A percentile compares a stretch with the other conserved stretches of the same genome.
Conservation (phyloP, 2,113 vertebrate species). For the Antechinus flavipes region DNA sequence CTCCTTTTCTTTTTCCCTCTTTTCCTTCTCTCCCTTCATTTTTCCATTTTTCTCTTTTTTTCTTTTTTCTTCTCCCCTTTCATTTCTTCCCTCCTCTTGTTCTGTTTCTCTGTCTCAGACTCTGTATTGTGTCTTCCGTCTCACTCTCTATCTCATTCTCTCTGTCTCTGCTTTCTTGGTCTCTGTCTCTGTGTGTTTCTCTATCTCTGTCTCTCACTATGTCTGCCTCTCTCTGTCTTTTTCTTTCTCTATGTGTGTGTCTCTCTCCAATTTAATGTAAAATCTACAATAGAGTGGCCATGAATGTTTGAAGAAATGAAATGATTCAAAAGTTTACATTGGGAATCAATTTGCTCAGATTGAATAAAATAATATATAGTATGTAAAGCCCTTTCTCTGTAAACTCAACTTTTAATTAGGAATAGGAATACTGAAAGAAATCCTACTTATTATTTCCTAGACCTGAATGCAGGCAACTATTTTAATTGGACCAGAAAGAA, state of each 20-base stretch:
- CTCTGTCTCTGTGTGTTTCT: background rate
- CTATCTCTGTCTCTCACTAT: background rate
- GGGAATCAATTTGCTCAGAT: slow-evolving; percentile 74
- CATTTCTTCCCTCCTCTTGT: background rate
- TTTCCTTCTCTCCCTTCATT: background rate
- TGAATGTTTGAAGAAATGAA: slow-evolving; percentile 74
- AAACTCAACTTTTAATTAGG: slow-evolving; percentile 79
- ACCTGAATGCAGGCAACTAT: slow-evolving; percentile 64
- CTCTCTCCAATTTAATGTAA: slow-evolving; percentile 69
- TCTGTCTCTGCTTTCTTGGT: background rate
- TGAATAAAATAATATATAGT: slow-evolving; percentile 74
- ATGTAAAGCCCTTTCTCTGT: slow-evolving; percentile 72
- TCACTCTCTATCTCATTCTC: background rate
- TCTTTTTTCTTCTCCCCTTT: background rate
- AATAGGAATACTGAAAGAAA: slow-evolving; percentile 70
- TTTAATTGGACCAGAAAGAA: slow-evolving; percentile 79
- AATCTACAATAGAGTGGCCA: slow-evolving; percentile 67
- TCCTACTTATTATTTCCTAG: slow-evolving; percentile 68
- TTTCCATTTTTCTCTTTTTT: background rate
- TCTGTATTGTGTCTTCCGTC: background rate
- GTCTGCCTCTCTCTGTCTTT: background rate
- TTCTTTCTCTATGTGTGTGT: background rate
- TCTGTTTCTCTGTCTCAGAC: too few relatives aligned
- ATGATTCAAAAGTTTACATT: slow-evolving; percentile 74
- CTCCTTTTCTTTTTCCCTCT: background rate